Evolutionary conservation across 1,140 invertebrate genomes (phyloP), one percentile per base, ranked within the genome.

Genomic region (Adelges cooleyi): DNA sequence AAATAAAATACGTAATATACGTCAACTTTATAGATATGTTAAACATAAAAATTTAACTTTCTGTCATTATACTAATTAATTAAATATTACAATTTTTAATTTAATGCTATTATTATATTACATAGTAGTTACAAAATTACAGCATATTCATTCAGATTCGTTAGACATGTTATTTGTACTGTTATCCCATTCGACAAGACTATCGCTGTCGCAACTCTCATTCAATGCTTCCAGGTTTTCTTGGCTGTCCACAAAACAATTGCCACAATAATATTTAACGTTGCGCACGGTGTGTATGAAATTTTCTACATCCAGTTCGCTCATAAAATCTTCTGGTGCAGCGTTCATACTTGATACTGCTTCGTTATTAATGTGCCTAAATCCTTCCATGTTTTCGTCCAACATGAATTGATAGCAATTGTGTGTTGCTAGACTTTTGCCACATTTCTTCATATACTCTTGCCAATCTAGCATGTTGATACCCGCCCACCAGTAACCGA

Each of bases 401-500:
- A 48, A 2, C 18, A 48, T 38, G 48, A 67, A 42, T 2, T 56
- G 54, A 33, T 50, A 51, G 6, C 59, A 38, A 8, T 23, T 65
- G 15, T 18, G 38, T 15, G 36, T 11, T 17, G 3, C 1, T 3
- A 46, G n/a, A 17, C n/a, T 62, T 48, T 62, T 48, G 11, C 22
- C 17, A 9, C 17, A 20, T 22, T 27, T 27, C 29, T 66, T 48
- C n/a, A 56, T 18, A 17, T 67, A 66, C 11, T 66, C 46, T 46
- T 56, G 50, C 67, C 67, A 68, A 15, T 68, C 67, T 22, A 68
- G 38, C 36, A 68, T 68, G 25, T 54, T 66, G 5, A 68, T 53
- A 66, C 67, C 67, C n/a, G 67, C 67, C 67, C 67, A 68, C 67
- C 67, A 68, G 15, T 42, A 68, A 13, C 67, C 67, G 20, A 68